Conservation (phyloP, 1,140 invertebrate genomes). For the Carposina sasakii region DNA sequence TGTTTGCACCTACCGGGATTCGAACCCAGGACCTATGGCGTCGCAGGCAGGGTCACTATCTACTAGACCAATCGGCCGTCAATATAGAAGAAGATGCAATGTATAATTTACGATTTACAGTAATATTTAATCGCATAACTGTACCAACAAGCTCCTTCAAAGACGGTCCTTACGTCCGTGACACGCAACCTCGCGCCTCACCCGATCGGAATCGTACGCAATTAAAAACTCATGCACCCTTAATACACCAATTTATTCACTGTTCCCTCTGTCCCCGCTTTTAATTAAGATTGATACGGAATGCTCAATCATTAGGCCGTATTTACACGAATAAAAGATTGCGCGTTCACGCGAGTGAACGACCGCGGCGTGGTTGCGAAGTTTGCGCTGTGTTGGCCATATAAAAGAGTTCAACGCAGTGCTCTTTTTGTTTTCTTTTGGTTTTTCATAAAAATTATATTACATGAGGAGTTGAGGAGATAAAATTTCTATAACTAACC, state of each 20-base stretch:
- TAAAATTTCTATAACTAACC: too few species aligned
- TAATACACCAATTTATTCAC: slow-evolving; percentile 62
- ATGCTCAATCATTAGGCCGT: slow-evolving; percentile 37
- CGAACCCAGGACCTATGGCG: too few species aligned
- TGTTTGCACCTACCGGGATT: too few species aligned
- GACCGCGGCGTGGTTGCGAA: too few species aligned
- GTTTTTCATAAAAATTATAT: slow-evolving; percentile 17
- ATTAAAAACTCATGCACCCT: slow-evolving; percentile 63
- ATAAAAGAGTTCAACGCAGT: slow-evolving; percentile 54
- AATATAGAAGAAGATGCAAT: too few species aligned
- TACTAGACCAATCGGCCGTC: too few species aligned
- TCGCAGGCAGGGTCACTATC: too few species aligned
- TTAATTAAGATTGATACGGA: slow-evolving; percentile 64
- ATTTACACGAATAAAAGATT: slow-evolving; percentile 28
- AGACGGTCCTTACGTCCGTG: slow-evolving; percentile 42
- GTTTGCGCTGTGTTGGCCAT: too few species aligned
- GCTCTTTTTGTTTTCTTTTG: neutral
- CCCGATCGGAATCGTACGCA: slow-evolving; percentile 56
- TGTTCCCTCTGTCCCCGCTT: slow-evolving; percentile 34
- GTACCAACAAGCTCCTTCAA: slow-evolving; percentile 31
- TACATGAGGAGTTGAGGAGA: too few species aligned
- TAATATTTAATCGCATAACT: too few species aligned
- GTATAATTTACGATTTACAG: too few species aligned
- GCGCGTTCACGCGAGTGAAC: slow-evolving; percentile 27
- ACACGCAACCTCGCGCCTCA: slow-evolving; percentile 49